phyloP scores from a whole-genome alignment of 2,888 invertebrate species.

The Coleophora flavipennella region DNA sequence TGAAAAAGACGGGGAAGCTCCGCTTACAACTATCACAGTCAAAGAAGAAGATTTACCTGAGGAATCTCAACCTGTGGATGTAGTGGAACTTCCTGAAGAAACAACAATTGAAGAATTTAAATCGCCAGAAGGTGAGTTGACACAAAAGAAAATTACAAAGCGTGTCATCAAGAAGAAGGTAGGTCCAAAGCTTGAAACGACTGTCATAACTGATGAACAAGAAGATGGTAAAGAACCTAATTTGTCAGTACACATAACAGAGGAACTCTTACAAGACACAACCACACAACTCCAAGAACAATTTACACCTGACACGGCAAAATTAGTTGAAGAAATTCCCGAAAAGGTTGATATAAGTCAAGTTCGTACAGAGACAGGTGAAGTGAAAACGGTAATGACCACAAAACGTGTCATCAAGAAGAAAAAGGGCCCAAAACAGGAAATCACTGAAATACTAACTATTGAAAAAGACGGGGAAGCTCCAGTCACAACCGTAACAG shows the following conservation, averaged over 20 bases:
- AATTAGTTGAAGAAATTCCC: no score
- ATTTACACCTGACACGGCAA: no score
- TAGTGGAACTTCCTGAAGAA: slow-evolving; percentile 16
- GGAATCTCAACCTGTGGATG: slow-evolving; percentile 23
- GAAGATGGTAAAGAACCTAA: slow-evolving; percentile 18
- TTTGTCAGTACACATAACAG: neutral
- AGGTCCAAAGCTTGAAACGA: slow-evolving; percentile 32
- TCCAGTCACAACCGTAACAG: no score
- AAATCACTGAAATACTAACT: no score
- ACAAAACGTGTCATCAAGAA: no score
- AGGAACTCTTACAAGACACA: slow-evolving; percentile 7
- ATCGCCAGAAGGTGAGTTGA: slow-evolving; percentile 14
- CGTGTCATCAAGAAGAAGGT: slow-evolving; percentile 28
- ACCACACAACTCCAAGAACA: no score
- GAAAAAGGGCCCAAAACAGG: no score
- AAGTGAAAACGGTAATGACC: no score
- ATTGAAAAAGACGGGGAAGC: no score
- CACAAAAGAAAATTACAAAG: slow-evolving; percentile 19
- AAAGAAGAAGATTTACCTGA: slow-evolving; percentile 29
- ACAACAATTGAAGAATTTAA: slow-evolving; percentile 15
- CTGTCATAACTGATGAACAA: slow-evolving; percentile 27
- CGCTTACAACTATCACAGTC: slow-evolving; percentile 41
- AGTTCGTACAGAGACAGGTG: no score
- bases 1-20: slow-evolving; percentile 43
- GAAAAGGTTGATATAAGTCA: no score